A percentile compares a stretch with the other conserved stretches of the same genome.
phyloP scores from a whole-genome alignment of 2,888 invertebrate genomes.

The Melanchra persicariae region DNA sequence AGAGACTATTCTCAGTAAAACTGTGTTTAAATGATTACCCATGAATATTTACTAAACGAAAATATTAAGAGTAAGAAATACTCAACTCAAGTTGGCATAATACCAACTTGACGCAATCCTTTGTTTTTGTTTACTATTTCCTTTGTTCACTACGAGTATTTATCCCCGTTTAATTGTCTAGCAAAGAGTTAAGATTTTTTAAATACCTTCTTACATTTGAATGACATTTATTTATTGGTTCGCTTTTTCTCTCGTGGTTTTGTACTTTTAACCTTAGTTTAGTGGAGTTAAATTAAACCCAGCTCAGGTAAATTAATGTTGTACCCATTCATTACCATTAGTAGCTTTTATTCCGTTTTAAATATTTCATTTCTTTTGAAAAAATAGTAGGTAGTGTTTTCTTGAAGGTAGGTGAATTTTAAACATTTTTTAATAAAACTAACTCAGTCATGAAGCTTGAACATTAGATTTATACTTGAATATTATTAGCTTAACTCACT shows the following conservation, averaged over 20 bases:
- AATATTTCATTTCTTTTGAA: background rate
- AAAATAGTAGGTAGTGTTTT: background rate
- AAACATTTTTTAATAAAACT: background rate
- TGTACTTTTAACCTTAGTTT: background rate
- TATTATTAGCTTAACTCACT: background rate
- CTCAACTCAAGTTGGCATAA: constrained; percentile 27
- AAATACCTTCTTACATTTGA: constrained; percentile 31
- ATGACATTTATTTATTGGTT: constrained; percentile 29
- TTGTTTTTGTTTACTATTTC: constrained; percentile 41
- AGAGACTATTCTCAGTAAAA: constrained; percentile 16
- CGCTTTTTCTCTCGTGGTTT: constrained; percentile 9
- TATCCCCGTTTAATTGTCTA: constrained; percentile 44
- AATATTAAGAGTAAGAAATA: constrained; percentile 36
- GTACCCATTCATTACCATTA: background rate
- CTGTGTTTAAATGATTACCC: constrained; percentile 24
- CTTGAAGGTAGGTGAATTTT: background rate
- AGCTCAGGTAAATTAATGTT: background rate
- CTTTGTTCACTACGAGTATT: constrained; percentile 41
- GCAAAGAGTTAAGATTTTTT: constrained; percentile 29
- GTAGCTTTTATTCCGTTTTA: background rate
- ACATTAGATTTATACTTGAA: too few relatives aligned
- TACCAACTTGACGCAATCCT: constrained; percentile 36
- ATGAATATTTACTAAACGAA: constrained; percentile 46
- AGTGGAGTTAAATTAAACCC: background rate
- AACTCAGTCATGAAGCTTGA: too few relatives aligned